Evolutionary conservation across 1,140 invertebrate genomes (phyloP).

Genomic region (Drosophila albomicans): DNA sequence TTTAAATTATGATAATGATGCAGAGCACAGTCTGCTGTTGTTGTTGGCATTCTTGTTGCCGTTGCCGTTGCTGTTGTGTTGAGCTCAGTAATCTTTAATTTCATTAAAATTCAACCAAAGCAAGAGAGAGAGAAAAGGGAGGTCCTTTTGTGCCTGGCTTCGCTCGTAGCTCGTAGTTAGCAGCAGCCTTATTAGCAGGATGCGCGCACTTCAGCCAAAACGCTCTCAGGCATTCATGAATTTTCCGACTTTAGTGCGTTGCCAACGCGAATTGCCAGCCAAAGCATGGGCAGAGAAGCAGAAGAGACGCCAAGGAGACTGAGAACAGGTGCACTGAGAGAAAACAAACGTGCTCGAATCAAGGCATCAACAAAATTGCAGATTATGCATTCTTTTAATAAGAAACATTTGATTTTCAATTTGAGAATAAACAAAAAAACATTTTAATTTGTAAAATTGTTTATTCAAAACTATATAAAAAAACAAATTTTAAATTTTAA

Average conservation of each 20-base stretch:
- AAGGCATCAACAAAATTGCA: too few species aligned
- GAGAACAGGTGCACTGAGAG: too few species aligned
- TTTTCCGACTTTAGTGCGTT: conserved; percentile 74
- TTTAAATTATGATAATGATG: conserved; percentile 32
- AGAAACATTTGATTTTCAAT: too few species aligned
- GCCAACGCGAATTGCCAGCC: conserved; percentile 29
- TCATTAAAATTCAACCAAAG: conserved; percentile 73
- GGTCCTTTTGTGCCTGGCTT: conserved; percentile 42
- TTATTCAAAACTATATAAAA: too few species aligned
- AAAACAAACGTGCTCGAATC: too few species aligned
- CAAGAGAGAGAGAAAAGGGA: conserved; percentile 34
- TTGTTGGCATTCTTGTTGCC: conserved; percentile 8
- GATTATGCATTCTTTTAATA: too few species aligned
- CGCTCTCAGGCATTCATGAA: conserved; percentile 80
- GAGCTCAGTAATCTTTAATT: conserved; percentile 80
- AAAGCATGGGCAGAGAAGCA: not conserved
- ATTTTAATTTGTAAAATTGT: too few species aligned
- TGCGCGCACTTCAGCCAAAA: conserved; percentile 52
- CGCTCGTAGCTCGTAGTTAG: conserved; percentile 45
- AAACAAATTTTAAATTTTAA: too few species aligned
- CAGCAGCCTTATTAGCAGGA: conserved; percentile 61
- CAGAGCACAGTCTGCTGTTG: conserved; percentile 11
- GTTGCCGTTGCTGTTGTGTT: conserved; percentile 25
- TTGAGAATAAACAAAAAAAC: too few species aligned
- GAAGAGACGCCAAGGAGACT: too few species aligned